These are phyloP conservation scores for Archips crataeganus DNA, from an alignment of 2,888 invertebrate genomes.

Conservation along the genomic window DNA sequence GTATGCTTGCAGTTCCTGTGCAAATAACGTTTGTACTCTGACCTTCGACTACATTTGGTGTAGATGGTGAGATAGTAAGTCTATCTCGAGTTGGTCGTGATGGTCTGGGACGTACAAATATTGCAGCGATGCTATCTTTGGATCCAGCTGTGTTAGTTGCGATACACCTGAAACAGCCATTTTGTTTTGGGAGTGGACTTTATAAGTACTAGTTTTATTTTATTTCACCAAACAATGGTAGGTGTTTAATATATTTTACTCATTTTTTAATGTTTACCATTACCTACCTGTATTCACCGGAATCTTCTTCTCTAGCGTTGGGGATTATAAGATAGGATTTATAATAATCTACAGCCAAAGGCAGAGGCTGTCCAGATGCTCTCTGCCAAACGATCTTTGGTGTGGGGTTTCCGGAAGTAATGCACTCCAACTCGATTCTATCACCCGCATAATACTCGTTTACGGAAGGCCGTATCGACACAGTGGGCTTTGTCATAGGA, in stretches of 20 bases:
- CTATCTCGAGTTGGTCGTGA: conserved; percentile 60
- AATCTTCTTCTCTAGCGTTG: conserved; percentile 89
- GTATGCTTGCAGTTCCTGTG: conserved; percentile 87
- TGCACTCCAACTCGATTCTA: conserved; percentile 90
- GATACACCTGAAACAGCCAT: conserved; percentile 83
- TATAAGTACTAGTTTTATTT: too few species aligned
- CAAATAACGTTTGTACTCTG: conserved; percentile 75
- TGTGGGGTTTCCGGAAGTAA: conserved; percentile 90
- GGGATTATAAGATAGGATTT: conserved; percentile 90
- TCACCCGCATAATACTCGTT: conserved; percentile 90
- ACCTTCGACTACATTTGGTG: conserved; percentile 82
- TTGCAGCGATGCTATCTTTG: conserved; percentile 87
- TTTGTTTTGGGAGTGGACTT: neutral
- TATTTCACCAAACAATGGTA: neutral
- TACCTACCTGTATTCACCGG: conserved; percentile 91
- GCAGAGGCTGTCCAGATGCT: conserved; percentile 70
- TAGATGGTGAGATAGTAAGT: conserved; percentile 85
- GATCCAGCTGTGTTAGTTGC: conserved; percentile 90
- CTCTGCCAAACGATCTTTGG: conserved; percentile 91
- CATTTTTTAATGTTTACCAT: neutral
- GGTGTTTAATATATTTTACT: too few species aligned
- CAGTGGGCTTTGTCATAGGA: conserved; percentile 81
- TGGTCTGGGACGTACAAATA: conserved; percentile 87
- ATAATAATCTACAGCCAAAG: conserved; percentile 63
- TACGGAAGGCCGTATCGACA: conserved; percentile 85